phyloP scores from a whole-genome alignment of 2,113 vertebrate species.

The Leiothrix lutea region DNA sequence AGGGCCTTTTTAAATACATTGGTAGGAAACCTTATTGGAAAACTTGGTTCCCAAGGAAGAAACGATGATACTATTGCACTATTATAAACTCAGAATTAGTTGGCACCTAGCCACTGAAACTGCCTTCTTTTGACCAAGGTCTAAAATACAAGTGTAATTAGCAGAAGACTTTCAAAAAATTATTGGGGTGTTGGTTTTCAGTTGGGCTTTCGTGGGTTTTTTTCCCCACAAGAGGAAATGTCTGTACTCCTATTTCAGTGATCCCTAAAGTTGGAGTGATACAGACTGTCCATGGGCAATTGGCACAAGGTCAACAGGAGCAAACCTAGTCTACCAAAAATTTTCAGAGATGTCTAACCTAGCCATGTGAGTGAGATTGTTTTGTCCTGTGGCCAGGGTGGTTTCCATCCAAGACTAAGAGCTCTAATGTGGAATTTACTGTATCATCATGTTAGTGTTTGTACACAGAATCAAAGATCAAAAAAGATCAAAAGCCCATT shows the following conservation, averaged over 20 bases:
- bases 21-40: background rate
- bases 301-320: background rate
- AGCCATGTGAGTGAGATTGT: background rate
- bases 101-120: background rate
- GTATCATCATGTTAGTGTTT: background rate
- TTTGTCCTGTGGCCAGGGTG: background rate
- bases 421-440: background rate
- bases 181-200: background rate
- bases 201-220: fast-evolving
- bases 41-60: background rate
- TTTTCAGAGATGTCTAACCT: background rate
- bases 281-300: background rate
- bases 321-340: background rate
- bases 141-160: background rate
- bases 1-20: background rate
- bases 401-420: background rate
- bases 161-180: background rate
- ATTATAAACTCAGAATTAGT: background rate
- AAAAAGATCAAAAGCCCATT: background rate
- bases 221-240: background rate
- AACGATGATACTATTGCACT: background rate
- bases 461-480: background rate
- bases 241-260: background rate
- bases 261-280: background rate
- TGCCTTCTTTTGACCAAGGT: background rate